Percentiles rank a stretch among this genome's conserved stretches.
phyloP scores from a whole-genome alignment of 2,113 vertebrate genomes.

The Cisticola juncidis region DNA sequence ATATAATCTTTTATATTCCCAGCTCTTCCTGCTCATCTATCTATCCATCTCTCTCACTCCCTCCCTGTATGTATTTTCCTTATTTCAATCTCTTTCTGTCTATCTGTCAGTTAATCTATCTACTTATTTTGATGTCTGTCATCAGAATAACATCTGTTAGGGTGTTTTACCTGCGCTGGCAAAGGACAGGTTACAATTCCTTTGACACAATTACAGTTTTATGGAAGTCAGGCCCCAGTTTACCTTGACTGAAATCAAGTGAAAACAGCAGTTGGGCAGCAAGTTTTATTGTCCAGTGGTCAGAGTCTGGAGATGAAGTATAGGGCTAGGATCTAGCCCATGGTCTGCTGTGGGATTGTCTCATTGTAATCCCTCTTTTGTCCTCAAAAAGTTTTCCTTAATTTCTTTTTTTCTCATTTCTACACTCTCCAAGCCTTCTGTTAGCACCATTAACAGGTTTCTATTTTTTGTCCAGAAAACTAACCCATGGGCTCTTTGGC shows the following conservation, averaged over 20 bases:
- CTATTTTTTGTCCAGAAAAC: background rate
- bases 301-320: background rate
- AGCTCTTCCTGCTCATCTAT: conserved; percentile 53
- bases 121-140: conserved; percentile 49
- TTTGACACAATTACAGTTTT: background rate
- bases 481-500: background rate
- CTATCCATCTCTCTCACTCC: conserved; percentile 23
- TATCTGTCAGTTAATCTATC: conserved; percentile 37
- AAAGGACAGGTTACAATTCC: background rate
- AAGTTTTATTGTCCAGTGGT: background rate
- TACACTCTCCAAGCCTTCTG: background rate
- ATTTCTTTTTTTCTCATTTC: background rate
- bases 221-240: background rate
- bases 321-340: background rate
- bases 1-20: conserved; percentile 25
- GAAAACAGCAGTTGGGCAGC: background rate
- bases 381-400: background rate
- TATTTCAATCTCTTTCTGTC: conserved; percentile 28
- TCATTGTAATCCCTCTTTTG: background rate
- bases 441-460: background rate
- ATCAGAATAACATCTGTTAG: background rate
- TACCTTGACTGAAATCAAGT: background rate
- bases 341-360: background rate
- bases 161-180: background rate
- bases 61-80: background rate